These are phyloP conservation scores for Lordiphosa fenestrarum DNA, from an alignment of 2,888 invertebrate species.

Conservation along the genomic window DNA sequence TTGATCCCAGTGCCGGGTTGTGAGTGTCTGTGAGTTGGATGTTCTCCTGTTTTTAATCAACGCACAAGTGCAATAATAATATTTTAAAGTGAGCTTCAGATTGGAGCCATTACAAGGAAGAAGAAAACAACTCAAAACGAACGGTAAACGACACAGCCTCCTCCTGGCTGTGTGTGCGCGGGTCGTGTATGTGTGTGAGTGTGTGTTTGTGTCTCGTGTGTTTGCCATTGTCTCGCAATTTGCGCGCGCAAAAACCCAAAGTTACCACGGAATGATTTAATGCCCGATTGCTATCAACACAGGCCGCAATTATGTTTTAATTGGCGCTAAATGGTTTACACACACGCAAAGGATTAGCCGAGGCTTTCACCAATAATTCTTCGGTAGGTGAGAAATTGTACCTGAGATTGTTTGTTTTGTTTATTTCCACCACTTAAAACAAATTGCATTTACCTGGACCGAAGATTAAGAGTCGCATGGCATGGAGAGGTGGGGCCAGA, in stretches of 20 bases:
- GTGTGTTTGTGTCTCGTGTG: slow-evolving; percentile 11
- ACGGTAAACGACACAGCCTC: slow-evolving; percentile 20
- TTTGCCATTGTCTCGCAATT: slow-evolving; percentile 39
- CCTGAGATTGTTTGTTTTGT: background rate
- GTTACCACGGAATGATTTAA: slow-evolving; percentile 55
- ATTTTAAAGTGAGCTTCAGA: slow-evolving; percentile 43
- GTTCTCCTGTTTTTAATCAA: slow-evolving; percentile 34
- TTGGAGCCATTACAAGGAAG: slow-evolving; percentile 30
- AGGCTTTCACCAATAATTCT: slow-evolving; percentile 13
- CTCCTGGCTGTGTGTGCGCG: slow-evolving; percentile 27
- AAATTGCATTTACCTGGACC: background rate
- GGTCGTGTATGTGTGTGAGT: slow-evolving; percentile 16
- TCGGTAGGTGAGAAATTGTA: slow-evolving; percentile 40
- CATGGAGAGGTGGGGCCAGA: background rate
- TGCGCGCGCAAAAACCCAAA: slow-evolving; percentile 42
- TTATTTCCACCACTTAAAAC: background rate
- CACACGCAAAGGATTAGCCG: slow-evolving; percentile 62
- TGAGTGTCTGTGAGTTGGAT: slow-evolving; percentile 11
- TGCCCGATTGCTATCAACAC: slow-evolving; percentile 59
- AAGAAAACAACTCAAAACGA: background rate
- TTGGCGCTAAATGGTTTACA: slow-evolving; percentile 67
- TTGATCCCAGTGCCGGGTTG: background rate
- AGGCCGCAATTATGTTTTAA: slow-evolving; percentile 71
- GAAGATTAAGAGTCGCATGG: background rate
- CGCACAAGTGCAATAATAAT: slow-evolving; percentile 46